Conservation (phyloP, 2,888 invertebrate species). For the Caenorhabditis japonica region DNA sequence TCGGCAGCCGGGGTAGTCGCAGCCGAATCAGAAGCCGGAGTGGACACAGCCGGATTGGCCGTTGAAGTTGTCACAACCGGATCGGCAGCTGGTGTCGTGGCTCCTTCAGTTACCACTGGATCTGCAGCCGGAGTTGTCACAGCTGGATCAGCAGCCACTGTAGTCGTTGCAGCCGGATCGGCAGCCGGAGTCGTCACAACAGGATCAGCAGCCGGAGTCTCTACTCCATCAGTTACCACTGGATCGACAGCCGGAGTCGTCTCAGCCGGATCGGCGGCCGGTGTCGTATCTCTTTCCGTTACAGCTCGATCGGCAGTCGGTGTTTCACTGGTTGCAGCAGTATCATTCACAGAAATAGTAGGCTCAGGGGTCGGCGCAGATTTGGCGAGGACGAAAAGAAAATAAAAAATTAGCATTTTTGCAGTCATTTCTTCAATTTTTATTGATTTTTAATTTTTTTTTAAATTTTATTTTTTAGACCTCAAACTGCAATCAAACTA, state of each 20-base stretch:
- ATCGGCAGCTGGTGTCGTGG: neutral
- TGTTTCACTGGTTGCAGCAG: too few species aligned
- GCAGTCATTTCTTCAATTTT: too few species aligned
- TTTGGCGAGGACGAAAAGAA: too few species aligned
- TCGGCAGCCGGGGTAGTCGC: neutral
- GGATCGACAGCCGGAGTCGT: neutral
- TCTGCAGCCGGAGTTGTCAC: neutral
- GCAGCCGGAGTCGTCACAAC: too few species aligned
- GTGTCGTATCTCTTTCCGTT: too few species aligned
- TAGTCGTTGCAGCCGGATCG: too few species aligned
- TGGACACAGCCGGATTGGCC: neutral
- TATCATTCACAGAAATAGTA: neutral
- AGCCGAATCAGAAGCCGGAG: neutral
- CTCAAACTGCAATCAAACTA: too few species aligned
- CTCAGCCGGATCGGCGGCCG: neutral
- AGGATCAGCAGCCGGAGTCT: neutral
- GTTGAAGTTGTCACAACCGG: neutral
- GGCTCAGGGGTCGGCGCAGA: too few species aligned
- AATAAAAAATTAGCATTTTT: too few species aligned
- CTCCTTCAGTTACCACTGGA: neutral
- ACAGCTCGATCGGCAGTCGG: too few species aligned
- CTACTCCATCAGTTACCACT: neutral
- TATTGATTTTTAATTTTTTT: too few species aligned
- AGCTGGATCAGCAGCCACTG: neutral
- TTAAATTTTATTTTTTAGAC: too few species aligned